phyloP scores from a whole-genome alignment of 1,140 invertebrate genomes.

The Rhopalosiphum padi region DNA sequence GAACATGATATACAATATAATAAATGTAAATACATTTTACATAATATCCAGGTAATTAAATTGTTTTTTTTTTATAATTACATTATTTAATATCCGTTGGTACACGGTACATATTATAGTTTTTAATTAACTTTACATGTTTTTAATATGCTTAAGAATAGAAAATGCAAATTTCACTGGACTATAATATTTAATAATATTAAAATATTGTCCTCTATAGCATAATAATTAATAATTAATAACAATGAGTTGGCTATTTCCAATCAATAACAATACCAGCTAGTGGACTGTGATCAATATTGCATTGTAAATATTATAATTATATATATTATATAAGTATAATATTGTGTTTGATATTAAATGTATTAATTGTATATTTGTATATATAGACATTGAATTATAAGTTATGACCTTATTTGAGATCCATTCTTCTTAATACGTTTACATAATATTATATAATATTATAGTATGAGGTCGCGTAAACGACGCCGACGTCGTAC shows the following conservation, averaged over 20 bases:
- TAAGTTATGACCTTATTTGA: background rate
- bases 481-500: background rate
- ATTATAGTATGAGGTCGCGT: background rate
- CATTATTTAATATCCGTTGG: background rate
- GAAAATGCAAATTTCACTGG: background rate
- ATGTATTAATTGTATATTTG: background rate
- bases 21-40: background rate
- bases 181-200: background rate
- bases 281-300: background rate
- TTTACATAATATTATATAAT: background rate
- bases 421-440: background rate
- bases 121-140: background rate
- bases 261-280: background rate
- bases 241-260: background rate
- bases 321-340: background rate
- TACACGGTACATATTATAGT: background rate
- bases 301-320: too few species aligned
- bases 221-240: background rate
- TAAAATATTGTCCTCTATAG: background rate
- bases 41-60: background rate
- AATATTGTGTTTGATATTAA: background rate
- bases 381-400: background rate
- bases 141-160: background rate
- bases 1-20: background rate
- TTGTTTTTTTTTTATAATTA: constrained; percentile 2